These are phyloP conservation scores for Euthynnus affinis DNA, from an alignment of 2,797 vertebrate species.

Conservation along the genomic window DNA sequence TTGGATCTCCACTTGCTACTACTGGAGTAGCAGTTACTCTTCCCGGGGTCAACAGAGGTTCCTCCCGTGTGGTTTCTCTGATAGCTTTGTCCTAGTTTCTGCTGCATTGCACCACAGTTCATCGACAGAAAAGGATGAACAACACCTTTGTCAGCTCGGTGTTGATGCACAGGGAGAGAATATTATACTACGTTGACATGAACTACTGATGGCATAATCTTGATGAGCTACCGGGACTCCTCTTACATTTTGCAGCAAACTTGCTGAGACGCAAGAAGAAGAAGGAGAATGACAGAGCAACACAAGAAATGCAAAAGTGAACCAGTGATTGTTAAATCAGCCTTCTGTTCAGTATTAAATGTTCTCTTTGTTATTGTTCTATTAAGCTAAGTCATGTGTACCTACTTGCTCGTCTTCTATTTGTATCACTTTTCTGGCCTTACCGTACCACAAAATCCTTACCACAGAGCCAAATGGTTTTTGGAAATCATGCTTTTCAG, in stretches of 20 bases:
- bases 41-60: slow-evolving; percentile 22
- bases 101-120: slow-evolving; percentile 23
- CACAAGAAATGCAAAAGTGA: slow-evolving; percentile 44
- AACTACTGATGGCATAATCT: slow-evolving; percentile 54
- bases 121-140: slow-evolving; percentile 4
- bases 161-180: slow-evolving; percentile 29
- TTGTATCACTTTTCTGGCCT: slow-evolving; percentile 64
- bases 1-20: slow-evolving; percentile 13
- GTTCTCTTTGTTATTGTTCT: slow-evolving; percentile 41
- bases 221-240: slow-evolving; percentile 50
- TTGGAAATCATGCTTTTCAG: slow-evolving; percentile 27
- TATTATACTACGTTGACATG: slow-evolving; percentile 24
- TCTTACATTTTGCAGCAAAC: slow-evolving; percentile 34
- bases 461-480: slow-evolving; percentile 18
- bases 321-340: slow-evolving; percentile 63
- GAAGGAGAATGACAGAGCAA: slow-evolving; percentile 29
- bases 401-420: slow-evolving; percentile 46
- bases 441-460: slow-evolving; percentile 69
- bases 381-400: slow-evolving; percentile 54
- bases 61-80: slow-evolving; percentile 13
- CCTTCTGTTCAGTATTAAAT: slow-evolving; percentile 73
- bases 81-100: slow-evolving; percentile 31
- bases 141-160: slow-evolving; percentile 15
- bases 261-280: slow-evolving; percentile 27
- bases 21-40: slow-evolving; percentile 4